A percentile compares a stretch with the other conserved stretches of the same genome.
Evolutionary conservation across 2,888 invertebrate genomes (phyloP).

Genomic region (Andrena haemorrhoa): DNA sequence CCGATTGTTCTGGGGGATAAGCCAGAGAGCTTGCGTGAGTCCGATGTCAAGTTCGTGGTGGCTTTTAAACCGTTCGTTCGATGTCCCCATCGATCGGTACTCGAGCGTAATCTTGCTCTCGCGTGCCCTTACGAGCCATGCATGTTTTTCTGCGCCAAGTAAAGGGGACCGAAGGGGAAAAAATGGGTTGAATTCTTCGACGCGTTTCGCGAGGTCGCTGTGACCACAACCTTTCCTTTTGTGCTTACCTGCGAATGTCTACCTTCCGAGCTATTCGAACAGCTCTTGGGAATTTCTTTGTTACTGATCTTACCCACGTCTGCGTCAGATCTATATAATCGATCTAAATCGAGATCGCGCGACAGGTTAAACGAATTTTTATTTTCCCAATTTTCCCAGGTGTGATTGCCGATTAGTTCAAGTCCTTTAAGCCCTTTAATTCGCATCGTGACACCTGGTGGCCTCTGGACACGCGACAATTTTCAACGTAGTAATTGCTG

Average conservation of each 20-base stretch:
- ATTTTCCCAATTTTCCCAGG: not conserved
- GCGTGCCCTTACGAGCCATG: slow-evolving; percentile 39
- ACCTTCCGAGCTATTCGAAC: not conserved
- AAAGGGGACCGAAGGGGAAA: slow-evolving; percentile 5
- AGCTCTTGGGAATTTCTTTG: not conserved
- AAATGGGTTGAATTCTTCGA: not conserved
- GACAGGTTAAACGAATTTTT: not conserved
- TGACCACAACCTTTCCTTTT: not conserved
- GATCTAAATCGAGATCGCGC: not conserved
- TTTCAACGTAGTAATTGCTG: slow-evolving; percentile 32
- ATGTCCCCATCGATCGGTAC: slow-evolving; percentile 64
- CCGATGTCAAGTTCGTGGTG: slow-evolving; percentile 69
- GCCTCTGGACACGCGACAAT: slow-evolving; percentile 27
- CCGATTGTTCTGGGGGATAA: slow-evolving; percentile 61
- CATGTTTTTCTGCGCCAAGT: slow-evolving; percentile 35
- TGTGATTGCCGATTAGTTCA: not conserved
- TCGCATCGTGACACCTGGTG: slow-evolving; percentile 29
- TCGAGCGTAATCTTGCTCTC: slow-evolving; percentile 55
- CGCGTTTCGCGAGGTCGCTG: not conserved
- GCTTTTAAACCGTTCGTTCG: slow-evolving; percentile 62
- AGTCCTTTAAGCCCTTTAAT: slow-evolving; percentile 2
- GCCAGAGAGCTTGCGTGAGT: slow-evolving; percentile 47
- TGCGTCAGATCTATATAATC: no score
- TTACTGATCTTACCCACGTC: not conserved
- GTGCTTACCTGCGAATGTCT: not conserved